Percentiles rank a stretch among this genome's conserved stretches.
Evolutionary conservation across 2,888 invertebrate genomes (phyloP).

Genomic region (Amphipoea lucens): DNA sequence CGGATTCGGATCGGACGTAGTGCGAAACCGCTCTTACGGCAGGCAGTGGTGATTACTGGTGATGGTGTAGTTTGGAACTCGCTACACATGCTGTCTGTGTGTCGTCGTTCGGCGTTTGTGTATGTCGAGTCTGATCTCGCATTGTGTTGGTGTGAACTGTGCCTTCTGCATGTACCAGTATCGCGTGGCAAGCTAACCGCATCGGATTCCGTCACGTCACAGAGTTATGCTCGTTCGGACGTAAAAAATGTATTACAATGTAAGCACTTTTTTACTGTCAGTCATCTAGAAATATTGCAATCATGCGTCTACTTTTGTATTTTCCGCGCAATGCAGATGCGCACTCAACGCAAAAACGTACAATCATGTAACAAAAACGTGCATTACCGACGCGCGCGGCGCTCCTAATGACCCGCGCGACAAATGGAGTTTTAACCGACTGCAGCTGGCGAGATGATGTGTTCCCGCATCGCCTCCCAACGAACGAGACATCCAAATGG

Average conservation of each 20-base stretch:
- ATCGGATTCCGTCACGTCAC: constrained; percentile 64
- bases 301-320: constrained; percentile 51
- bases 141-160: neutral
- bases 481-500: constrained; percentile 11
- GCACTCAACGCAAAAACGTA: constrained; percentile 40
- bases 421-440: constrained; percentile 57
- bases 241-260: constrained; percentile 61
- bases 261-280: constrained; percentile 55
- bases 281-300: constrained; percentile 58
- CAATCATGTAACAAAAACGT: constrained; percentile 59
- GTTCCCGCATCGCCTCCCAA: constrained; percentile 10
- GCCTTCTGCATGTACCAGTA: constrained; percentile 24
- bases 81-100: neutral
- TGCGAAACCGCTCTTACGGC: no score
- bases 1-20: no score
- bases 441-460: constrained; percentile 47
- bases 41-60: no score
- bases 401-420: constrained; percentile 45
- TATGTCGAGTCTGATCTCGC: neutral
- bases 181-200: constrained; percentile 21
- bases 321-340: constrained; percentile 57
- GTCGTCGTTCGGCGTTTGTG: neutral
- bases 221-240: constrained; percentile 49
- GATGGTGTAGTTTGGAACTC: neutral
- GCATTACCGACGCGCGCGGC: constrained; percentile 44